Evolutionary conservation across 2,113 vertebrate genomes (phyloP).

Genomic region (Menura novaehollandiae): DNA sequence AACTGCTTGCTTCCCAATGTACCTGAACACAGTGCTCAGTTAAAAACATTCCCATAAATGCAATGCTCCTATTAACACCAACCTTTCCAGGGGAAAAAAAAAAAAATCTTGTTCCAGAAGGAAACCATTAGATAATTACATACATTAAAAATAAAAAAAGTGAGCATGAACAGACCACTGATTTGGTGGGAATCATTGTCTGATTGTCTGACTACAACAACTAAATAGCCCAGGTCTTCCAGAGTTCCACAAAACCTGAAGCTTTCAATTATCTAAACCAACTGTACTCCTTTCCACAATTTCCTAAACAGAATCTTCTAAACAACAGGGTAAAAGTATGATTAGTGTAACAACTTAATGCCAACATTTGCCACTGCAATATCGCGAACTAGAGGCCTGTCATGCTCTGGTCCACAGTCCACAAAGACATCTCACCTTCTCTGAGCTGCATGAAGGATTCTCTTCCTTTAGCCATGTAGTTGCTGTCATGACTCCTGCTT

Average conservation of each 20-base stretch:
- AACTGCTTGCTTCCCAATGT: neutral
- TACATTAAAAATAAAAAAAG: neutral
- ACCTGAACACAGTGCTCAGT: neutral
- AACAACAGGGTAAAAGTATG: neutral
- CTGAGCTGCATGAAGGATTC: neutral
- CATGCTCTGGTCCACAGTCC: neutral
- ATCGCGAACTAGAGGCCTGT: neutral
- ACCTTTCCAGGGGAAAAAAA: neutral
- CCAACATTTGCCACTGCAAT: neutral
- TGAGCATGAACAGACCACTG: neutral
- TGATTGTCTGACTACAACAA: neutral
- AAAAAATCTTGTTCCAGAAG: neutral
- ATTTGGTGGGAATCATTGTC: neutral
- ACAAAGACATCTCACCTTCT: constrained; percentile 73
- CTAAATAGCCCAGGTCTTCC: neutral
- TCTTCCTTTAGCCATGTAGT: constrained; percentile 75
- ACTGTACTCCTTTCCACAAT: neutral
- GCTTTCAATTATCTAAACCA: neutral
- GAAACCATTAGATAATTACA: neutral
- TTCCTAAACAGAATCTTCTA: neutral
- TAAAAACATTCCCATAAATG: neutral
- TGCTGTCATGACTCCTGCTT: constrained; percentile 86
- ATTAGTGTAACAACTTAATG: neutral
- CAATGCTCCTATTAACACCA: neutral
- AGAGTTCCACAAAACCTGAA: neutral